These are phyloP conservation scores for Drosophila arizonae DNA, from an alignment of 1,140 invertebrate species.

Conservation along the genomic window DNA sequence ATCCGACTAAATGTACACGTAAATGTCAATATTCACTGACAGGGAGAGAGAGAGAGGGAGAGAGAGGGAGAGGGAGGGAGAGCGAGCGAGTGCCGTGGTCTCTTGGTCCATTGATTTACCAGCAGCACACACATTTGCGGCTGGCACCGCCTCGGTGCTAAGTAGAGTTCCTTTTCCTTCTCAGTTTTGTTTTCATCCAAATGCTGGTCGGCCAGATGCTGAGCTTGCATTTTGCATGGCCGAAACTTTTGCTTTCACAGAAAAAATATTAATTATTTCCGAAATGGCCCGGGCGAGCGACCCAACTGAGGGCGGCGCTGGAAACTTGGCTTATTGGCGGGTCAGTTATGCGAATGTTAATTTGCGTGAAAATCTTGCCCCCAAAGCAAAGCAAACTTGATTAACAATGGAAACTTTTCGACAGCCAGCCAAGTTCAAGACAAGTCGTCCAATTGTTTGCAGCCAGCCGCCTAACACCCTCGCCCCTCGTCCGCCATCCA, in stretches of 20 bases:
- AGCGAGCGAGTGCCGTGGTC: too few relatives aligned
- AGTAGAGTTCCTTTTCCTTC: not conserved
- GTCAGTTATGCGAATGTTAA: conserved; percentile 62
- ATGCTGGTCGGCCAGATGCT: conserved; percentile 5
- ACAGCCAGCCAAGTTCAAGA: conserved; percentile 47
- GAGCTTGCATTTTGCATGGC: conserved; percentile 18
- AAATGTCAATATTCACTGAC: too few relatives aligned
- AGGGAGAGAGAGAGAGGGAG: too few relatives aligned
- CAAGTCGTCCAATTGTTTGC: conserved; percentile 66
- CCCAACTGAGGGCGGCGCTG: not conserved
- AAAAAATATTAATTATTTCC: conserved; percentile 64
- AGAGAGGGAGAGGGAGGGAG: too few relatives aligned
- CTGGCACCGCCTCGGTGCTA: too few relatives aligned
- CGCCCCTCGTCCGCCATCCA: not conserved
- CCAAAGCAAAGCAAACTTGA: conserved; percentile 63
- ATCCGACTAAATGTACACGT: not conserved
- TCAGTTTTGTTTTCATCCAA: not conserved
- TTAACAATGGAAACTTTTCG: conserved; percentile 66
- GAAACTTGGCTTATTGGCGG: not conserved
- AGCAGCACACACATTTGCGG: too few relatives aligned
- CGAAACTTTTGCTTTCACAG: conserved; percentile 11
- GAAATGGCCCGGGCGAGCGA: conserved; percentile 7
- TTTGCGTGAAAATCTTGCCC: conserved; percentile 59
- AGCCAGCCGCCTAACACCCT: conserved; percentile 3
- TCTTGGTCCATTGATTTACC: too few relatives aligned